These are phyloP conservation scores for Octopus sinensis DNA, from an alignment of 1,140 invertebrate genomes.

Conservation along the genomic window DNA sequence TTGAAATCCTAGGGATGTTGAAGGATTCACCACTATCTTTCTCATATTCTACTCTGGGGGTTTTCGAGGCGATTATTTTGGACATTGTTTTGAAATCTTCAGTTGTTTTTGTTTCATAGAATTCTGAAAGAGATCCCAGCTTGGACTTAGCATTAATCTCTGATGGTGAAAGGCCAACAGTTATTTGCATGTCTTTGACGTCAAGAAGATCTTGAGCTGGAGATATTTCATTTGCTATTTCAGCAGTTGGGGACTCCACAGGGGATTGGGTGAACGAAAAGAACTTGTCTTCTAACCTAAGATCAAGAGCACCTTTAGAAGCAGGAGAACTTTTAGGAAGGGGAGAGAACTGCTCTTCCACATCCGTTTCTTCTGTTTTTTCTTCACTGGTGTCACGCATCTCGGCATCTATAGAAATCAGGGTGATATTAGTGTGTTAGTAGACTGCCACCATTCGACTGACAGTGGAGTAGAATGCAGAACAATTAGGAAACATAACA, in stretches of 20 bases:
- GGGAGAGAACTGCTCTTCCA: constrained; percentile 51
- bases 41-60: not conserved
- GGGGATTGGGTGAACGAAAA: constrained; percentile 41
- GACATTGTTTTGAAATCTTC: not conserved
- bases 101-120: not conserved
- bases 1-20: not conserved
- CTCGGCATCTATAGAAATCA: constrained; percentile 45
- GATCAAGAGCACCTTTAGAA: constrained; percentile 30
- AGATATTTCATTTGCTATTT: constrained; percentile 22
- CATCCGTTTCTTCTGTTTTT: constrained; percentile 46
- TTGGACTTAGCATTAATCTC: constrained; percentile 26
- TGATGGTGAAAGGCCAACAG: constrained; percentile 44
- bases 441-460: constrained; percentile 3
- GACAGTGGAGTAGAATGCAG: constrained; percentile 7
- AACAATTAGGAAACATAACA: constrained; percentile 1
- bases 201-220: constrained; percentile 23
- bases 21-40: not conserved
- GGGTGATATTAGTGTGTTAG: constrained; percentile 18
- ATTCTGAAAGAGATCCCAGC: constrained; percentile 4
- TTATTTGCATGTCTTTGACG: constrained; percentile 29
- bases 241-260: constrained; percentile 33
- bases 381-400: constrained; percentile 41
- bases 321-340: constrained; percentile 36
- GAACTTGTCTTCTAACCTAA: constrained; percentile 28
- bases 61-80: too few relatives aligned